Base-by-base conservation (phyloP, 1,140 invertebrate genomes). In the Trichonephila clavipes region DNA sequence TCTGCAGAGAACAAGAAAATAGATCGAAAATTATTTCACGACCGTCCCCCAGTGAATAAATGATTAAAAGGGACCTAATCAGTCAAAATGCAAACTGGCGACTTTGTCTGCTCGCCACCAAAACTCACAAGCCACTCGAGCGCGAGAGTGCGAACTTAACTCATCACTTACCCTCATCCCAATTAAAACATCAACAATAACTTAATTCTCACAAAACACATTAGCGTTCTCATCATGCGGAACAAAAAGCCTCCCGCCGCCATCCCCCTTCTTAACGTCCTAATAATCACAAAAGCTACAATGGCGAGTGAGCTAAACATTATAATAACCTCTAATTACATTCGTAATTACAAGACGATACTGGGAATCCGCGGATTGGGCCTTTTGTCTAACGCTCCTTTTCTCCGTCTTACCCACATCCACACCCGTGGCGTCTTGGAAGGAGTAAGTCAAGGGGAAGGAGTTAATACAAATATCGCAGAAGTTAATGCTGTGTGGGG, bases 301-400 rank as follows among this genome's bases (percentile, higher is more conserved):
- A 92, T 87, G 83, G 40, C 62, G 91, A 92, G 62, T 59, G 82
- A 34, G 44, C 81, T 64, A 34, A 77, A 92, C 91, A 92, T 87
- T 92, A 92, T 92, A 92, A 92, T 92, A 92, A 92, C 91, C 64
- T 69, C 91, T 92, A 92, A 92, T 92, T 92, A 92, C 91, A 92
- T 87, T 92, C 91, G 82, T 87, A 92, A 92, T 92, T 92, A 92
- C 91, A 92, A 92, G 91, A 87, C 82, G 91, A 92, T 92, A 86
- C 90, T 34, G 59, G 90, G 34, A 69, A 64, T 82, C 24, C 44
- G 83, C n/a, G 82, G 90, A 59, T 61, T 85, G 62, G 82, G 21
- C 59, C 91, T 92, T 92, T 92, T 91, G 89, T 91, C 89, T 91
- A 83, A 83, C 59, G 10, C 51, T 66, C 28, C 28, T 62, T 62